Conservation (phyloP, 2,797 vertebrate genomes). For the Lepus oiostolus region DNA sequence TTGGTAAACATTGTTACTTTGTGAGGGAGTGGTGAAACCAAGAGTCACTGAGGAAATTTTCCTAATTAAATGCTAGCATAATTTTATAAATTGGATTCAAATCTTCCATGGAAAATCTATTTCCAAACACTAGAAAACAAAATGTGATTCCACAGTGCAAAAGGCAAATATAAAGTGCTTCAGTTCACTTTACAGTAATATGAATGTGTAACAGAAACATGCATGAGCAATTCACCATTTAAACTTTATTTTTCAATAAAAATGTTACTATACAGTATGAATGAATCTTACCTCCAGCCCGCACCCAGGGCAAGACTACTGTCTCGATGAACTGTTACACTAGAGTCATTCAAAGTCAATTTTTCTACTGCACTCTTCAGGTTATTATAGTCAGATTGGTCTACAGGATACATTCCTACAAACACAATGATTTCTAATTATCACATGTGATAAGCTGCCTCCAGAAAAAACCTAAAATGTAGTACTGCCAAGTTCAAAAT, state of each 20-base stretch:
- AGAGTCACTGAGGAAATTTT: constrained; percentile 32
- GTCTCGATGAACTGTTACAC: constrained; percentile 96
- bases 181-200: constrained; percentile 18
- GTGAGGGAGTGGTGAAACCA: background rate
- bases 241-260: constrained; percentile 43
- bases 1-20: constrained; percentile 3
- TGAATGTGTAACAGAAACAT: constrained; percentile 38
- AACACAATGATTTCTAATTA: constrained; percentile 71
- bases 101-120: constrained; percentile 3
- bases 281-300: constrained; percentile 95
- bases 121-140: constrained; percentile 56
- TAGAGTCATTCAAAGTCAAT: constrained; percentile 97
- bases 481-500: constrained; percentile 11
- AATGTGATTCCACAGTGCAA: constrained; percentile 24
- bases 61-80: constrained; percentile 12
- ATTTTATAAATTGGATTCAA: constrained; percentile 51
- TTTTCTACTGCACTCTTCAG: constrained; percentile 96
- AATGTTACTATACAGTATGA: background rate
- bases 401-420: constrained; percentile 96
- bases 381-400: constrained; percentile 96
- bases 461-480: background rate
- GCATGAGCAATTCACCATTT: background rate
- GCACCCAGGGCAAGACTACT: constrained; percentile 96
- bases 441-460: background rate
- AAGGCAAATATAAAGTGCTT: constrained; percentile 17